These are phyloP conservation scores for Drosophila quadrilineata DNA, from an alignment of 1,140 invertebrate genomes.

Conservation along the genomic window DNA sequence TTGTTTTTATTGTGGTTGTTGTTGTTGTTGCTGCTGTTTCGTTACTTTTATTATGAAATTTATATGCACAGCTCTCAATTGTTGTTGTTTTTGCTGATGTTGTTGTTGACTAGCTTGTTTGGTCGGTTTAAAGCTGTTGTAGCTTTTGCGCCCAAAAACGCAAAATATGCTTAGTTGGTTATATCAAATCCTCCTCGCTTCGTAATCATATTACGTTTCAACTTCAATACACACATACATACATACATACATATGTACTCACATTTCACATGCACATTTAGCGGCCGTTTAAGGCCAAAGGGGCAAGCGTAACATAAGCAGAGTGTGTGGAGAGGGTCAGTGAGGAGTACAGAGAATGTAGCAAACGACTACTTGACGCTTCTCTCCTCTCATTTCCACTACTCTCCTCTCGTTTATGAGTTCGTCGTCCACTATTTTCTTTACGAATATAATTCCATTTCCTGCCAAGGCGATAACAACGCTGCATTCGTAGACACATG, in stretches of 20 bases:
- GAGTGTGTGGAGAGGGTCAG: neutral
- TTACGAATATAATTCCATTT: slow-evolving; percentile 78
- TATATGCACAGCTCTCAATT: slow-evolving; percentile 28
- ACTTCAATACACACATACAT: slow-evolving; percentile 17
- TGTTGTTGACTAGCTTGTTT: slow-evolving; percentile 16
- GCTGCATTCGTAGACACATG: slow-evolving; percentile 29
- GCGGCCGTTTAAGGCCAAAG: slow-evolving; percentile 11
- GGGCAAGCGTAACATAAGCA: neutral
- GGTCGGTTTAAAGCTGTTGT: slow-evolving; percentile 17
- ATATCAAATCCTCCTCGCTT: slow-evolving; percentile 43
- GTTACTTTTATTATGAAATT: slow-evolving; percentile 65
- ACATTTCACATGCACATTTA: neutral
- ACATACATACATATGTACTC: neutral
- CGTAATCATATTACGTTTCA: slow-evolving; percentile 48
- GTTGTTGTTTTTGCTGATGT: slow-evolving; percentile 1
- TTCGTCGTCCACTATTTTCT: slow-evolving; percentile 57
- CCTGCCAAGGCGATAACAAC: slow-evolving; percentile 76
- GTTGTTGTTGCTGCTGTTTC: slow-evolving; percentile 29
- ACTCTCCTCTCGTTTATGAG: neutral
- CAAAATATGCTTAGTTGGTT: slow-evolving; percentile 47
- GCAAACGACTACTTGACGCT: no score
- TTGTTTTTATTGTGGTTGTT: slow-evolving; percentile 4
- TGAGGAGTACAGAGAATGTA: no score
- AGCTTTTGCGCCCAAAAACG: slow-evolving; percentile 36
- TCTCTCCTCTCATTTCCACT: neutral